phyloP scores from a whole-genome alignment of 2,113 vertebrate species.

The Myiagra hebetior region DNA sequence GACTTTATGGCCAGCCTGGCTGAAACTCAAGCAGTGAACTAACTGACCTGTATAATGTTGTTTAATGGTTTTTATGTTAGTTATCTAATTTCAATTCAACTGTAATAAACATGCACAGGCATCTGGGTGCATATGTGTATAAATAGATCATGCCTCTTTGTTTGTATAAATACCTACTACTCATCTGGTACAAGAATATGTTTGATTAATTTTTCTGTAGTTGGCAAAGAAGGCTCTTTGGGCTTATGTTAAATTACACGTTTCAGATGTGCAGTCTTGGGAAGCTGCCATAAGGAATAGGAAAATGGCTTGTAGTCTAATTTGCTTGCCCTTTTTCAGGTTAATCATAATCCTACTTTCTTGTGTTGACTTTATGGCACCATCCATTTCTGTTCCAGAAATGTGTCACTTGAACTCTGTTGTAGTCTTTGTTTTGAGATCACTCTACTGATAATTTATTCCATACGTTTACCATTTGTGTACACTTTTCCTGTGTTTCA shows the following conservation, averaged over 20 bases:
- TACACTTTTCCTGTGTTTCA: not conserved
- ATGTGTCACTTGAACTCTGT: conserved; percentile 42
- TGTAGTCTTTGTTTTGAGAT: conserved; percentile 51
- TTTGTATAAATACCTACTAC: conserved; percentile 27
- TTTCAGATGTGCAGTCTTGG: conserved; percentile 30
- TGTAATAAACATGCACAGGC: not conserved
- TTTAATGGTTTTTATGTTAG: conserved; percentile 13
- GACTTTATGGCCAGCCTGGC: conserved; percentile 48
- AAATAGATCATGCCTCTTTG: conserved; percentile 15
- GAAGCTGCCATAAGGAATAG: conserved; percentile 28
- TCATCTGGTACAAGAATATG: not conserved
- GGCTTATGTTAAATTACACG: not conserved
- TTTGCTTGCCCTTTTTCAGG: conserved; percentile 34
- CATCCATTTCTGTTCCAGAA: conserved; percentile 32
- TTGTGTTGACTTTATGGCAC: conserved; percentile 53
- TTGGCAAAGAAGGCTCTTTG: not conserved
- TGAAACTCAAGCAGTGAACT: conserved; percentile 50
- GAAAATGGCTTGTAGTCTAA: conserved; percentile 26
- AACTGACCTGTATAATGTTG: conserved; percentile 45
- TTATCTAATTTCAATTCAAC: conserved; percentile 19
- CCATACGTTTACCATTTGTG: conserved; percentile 43
- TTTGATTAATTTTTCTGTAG: conserved; percentile 33
- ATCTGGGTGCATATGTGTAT: not conserved
- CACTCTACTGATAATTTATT: conserved; percentile 53
- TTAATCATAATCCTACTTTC: conserved; percentile 48